Base-by-base conservation (phyloP, 2,797 vertebrate species). In the Garrulus glandarius region DNA sequence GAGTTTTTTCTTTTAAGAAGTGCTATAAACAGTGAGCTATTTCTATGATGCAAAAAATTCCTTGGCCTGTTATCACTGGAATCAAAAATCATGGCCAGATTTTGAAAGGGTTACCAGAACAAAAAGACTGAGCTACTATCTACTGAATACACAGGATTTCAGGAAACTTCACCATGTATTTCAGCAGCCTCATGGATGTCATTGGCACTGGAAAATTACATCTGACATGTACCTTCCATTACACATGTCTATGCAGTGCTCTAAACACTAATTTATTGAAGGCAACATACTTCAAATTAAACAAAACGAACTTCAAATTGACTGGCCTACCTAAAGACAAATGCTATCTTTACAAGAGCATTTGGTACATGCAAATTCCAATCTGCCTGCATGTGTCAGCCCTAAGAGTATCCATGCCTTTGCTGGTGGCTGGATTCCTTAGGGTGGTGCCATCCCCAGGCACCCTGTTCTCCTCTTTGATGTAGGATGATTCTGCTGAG, bases 1-100 rank as follows among this genome's bases (percentile, higher is more conserved):
- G 49, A 82, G 8, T 1, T 69, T 78, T 78, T 84, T 77, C 24
- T 72, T 94, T 80, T 46, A 32, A 71, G 74, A 50, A 10, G 3
- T 39, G 15, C 15, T 57, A 43, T n/a, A 72, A 91, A 36, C 9
- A 22, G 6, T 41, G 20, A 92, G 76, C 12, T 46, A 26, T 22
- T 64, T 81, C 11, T 41, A 10, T 57, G 15, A 71, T 27, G 20
- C 13, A 60, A 71, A 81, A 68, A 46, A 46, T 74, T 43, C 8
- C 1, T 0, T 18, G 9, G 9, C 3, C 27, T 2, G 0, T 34
- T 77, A 57, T 37, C 43, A 43, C 29, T 37, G 22, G 32, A 59
- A 87, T 24, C 32, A 91, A 87, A 93, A 60, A 32, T n/a, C 27
- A 52, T 0, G 2, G 29, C 7, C 20, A 47, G 37, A 39, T 65